Conservation (phyloP, 2,113 vertebrate species). For the Leucoraja erinaceus region DNA sequence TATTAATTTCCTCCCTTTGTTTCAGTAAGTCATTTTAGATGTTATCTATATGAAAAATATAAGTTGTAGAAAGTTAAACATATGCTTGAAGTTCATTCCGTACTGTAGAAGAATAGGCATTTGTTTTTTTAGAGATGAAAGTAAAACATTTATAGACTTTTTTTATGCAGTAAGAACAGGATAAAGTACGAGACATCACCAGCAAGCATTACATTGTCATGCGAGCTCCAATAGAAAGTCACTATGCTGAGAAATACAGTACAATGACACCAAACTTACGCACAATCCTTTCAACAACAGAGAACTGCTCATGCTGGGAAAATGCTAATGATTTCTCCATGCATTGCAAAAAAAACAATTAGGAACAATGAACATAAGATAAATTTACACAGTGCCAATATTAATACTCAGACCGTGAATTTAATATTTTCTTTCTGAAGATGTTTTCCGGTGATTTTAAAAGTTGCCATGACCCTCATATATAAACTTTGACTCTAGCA, state of each 20-base stretch:
- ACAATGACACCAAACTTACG: conserved; percentile 4
- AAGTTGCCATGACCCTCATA: not conserved
- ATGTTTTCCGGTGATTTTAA: not conserved
- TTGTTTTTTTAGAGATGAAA: not conserved
- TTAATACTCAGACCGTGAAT: not conserved
- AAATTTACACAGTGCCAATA: not conserved
- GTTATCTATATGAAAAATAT: not conserved
- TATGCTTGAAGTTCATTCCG: not conserved
- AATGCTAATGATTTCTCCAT: conserved; percentile 20
- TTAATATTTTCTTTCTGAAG: conserved; percentile 1
- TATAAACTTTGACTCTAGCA: not conserved
- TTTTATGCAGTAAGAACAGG: conserved; percentile 4
- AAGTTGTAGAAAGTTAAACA: not conserved
- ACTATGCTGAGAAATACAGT: not conserved
- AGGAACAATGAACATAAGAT: not conserved
- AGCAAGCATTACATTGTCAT: conserved; percentile 25
- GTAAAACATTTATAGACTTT: not conserved
- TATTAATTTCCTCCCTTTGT: not conserved
- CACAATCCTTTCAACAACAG: not conserved
- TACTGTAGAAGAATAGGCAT: not conserved
- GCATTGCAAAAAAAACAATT: conserved; percentile 15
- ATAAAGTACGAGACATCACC: not conserved
- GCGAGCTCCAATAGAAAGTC: not conserved
- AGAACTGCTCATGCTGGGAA: conserved; percentile 7
- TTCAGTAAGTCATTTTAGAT: not conserved